These are phyloP conservation scores for Heliopora coerulea DNA, from an alignment of 92 coral and sea anemone genomes.

Conservation along the genomic window DNA sequence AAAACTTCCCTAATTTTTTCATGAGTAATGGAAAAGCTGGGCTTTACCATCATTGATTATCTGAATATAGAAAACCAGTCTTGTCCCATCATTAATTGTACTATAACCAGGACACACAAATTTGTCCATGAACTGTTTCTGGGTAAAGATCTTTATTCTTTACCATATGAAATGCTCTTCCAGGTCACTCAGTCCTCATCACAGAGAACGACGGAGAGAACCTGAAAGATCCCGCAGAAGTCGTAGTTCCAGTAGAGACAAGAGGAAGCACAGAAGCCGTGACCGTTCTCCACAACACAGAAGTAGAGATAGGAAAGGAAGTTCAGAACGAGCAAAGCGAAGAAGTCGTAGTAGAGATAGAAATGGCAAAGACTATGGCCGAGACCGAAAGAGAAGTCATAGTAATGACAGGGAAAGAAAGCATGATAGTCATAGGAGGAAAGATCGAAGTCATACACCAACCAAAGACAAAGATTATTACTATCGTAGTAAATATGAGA, in stretches of 20 bases:
- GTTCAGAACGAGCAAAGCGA: conserved; percentile 56
- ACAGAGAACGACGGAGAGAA: conserved; percentile 30
- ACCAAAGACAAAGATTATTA: conserved; percentile 1
- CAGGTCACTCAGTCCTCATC: conserved; percentile 42
- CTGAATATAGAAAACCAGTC: too few species aligned
- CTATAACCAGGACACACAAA: too few species aligned
- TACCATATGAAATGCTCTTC: neutral
- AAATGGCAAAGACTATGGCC: conserved; percentile 57
- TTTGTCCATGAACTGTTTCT: neutral
- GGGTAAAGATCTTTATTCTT: neutral
- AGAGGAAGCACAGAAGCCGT: conserved; percentile 49
- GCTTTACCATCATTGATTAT: too few species aligned
- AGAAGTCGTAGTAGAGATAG: conserved; percentile 61
- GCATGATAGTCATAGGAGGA: conserved; percentile 48
- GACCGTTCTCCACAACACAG: conserved; percentile 63
- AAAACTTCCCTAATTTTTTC: too few species aligned
- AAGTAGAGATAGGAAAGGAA: conserved; percentile 56
- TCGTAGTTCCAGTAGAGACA: conserved; percentile 43
- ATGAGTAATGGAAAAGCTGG: too few species aligned
- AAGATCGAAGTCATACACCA: conserved; percentile 50
- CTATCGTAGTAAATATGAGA: neutral
- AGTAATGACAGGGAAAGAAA: conserved; percentile 48
- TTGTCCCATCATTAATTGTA: too few species aligned
- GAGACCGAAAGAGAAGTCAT: conserved; percentile 55
- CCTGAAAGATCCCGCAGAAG: neutral